Evolutionary conservation across 2,888 invertebrate species (phyloP).

Genomic region (Leptinotarsa rubiginosa): DNA sequence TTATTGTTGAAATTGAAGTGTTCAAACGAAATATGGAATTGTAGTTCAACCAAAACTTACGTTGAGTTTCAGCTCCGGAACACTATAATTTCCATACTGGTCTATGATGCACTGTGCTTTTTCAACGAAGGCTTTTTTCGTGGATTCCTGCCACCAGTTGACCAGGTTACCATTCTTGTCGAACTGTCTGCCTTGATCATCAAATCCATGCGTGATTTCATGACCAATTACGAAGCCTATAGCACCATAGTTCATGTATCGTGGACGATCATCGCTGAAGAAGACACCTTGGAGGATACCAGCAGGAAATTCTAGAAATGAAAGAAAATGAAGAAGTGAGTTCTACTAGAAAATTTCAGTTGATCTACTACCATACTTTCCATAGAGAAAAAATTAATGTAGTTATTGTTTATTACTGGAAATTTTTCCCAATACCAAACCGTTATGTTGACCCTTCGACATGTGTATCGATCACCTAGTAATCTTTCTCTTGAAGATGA

Average conservation of each 20-base stretch:
- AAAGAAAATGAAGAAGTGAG: slow-evolving; percentile 10
- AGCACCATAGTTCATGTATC: slow-evolving; percentile 92
- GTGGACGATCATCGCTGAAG: slow-evolving; percentile 88
- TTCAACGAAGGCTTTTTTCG: slow-evolving; percentile 84
- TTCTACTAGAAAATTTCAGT: too few species aligned
- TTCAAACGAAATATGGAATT: neutral
- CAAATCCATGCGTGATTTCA: slow-evolving; percentile 92
- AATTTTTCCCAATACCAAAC: too few species aligned
- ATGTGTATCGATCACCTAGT: too few species aligned
- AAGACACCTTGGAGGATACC: slow-evolving; percentile 93
- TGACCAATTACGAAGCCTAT: slow-evolving; percentile 94
- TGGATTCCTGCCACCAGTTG: slow-evolving; percentile 92
- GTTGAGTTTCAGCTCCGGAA: slow-evolving; percentile 79
- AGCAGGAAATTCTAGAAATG: slow-evolving; percentile 87
- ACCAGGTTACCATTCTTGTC: slow-evolving; percentile 91
- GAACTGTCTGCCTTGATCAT: slow-evolving; percentile 91
- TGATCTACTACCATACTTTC: too few species aligned
- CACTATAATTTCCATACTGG: slow-evolving; percentile 92
- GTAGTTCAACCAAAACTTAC: slow-evolving; percentile 66
- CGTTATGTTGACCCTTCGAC: too few species aligned
- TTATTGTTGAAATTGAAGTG: neutral
- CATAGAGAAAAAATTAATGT: too few species aligned
- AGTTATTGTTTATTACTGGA: too few species aligned
- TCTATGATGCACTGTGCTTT: slow-evolving; percentile 92
- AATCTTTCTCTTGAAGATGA: too few species aligned